Evolutionary conservation across 2,888 invertebrate species (phyloP).

Genomic region (Adineta ricciae): DNA sequence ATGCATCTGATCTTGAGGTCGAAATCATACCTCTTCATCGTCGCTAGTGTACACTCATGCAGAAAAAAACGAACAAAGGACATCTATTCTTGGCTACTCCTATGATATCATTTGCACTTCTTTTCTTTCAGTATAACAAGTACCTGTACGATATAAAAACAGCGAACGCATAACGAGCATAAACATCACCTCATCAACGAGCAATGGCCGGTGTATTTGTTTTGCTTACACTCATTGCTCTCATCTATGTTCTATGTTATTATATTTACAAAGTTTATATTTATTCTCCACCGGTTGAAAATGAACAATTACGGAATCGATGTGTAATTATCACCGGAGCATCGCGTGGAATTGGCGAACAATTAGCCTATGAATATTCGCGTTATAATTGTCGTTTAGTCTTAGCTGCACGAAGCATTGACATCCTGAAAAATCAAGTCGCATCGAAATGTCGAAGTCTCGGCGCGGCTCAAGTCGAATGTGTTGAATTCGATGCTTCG

Average conservation of each 20-base stretch:
- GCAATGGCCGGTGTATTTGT: background rate
- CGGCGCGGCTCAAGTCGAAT: slow-evolving; percentile 36
- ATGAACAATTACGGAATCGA: slow-evolving; percentile 39
- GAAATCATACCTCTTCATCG: background rate
- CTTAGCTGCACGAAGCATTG: slow-evolving; percentile 42
- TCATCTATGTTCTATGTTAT: background rate
- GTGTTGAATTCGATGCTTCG: slow-evolving; percentile 40
- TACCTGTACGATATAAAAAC: too few relatives aligned
- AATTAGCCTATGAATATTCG: slow-evolving; percentile 46
- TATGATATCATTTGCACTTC: too few relatives aligned
- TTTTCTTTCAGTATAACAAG: too few relatives aligned
- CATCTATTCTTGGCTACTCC: background rate
- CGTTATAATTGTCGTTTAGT: slow-evolving; percentile 42
- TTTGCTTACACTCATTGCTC: background rate
- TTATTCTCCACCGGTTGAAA: background rate
- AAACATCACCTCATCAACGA: too few relatives aligned
- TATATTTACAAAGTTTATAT: background rate
- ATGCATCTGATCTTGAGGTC: too few relatives aligned
- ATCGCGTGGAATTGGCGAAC: slow-evolving; percentile 46
- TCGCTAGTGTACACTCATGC: background rate
- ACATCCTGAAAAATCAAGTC: slow-evolving; percentile 40
- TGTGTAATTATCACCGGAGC: slow-evolving; percentile 45
- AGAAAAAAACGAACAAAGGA: background rate
- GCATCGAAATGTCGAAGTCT: slow-evolving; percentile 38
- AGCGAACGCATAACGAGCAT: too few relatives aligned